These are phyloP conservation scores for Atta cephalotes DNA, from an alignment of 1,140 invertebrate species.

Conservation along the genomic window DNA sequence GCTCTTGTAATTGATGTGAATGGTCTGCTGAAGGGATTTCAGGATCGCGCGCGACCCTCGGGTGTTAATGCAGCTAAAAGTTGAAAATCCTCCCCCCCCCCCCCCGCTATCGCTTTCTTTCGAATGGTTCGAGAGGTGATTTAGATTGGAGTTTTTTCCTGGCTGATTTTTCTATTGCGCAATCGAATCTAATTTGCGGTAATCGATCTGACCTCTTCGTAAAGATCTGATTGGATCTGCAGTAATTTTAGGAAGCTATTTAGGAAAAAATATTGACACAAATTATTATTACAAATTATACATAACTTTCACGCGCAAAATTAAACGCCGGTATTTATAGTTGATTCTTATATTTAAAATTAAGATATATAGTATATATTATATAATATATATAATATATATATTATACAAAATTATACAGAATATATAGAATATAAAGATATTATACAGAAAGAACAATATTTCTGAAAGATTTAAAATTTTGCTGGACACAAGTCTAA, in stretches of 20 bases:
- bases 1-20: constrained; percentile 45
- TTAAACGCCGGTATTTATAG: background rate
- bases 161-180: background rate
- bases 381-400: too few species aligned
- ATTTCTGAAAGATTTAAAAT: too few species aligned
- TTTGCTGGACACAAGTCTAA: too few species aligned
- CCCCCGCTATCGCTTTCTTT: constrained; percentile 7
- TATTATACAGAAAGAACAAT: too few species aligned
- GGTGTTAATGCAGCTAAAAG: constrained; percentile 32
- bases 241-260: background rate
- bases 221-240: background rate
- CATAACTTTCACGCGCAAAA: background rate
- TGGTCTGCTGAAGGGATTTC: constrained; percentile 43
- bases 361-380: too few species aligned
- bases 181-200: constrained; percentile 18
- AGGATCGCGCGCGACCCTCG: constrained; percentile 62
- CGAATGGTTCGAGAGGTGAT: constrained; percentile 15
- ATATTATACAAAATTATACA: too few species aligned
- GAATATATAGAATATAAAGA: too few species aligned
- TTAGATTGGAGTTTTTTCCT: constrained; percentile 42
- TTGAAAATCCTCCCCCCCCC: constrained; percentile 50
- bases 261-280: background rate
- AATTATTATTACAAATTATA: background rate
- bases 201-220: background rate
- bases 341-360: too few species aligned